Evolutionary conservation across 2,113 vertebrate genomes (phyloP), one percentile per base, ranked within the genome.

Genomic region (Nerophis ophidion): DNA sequence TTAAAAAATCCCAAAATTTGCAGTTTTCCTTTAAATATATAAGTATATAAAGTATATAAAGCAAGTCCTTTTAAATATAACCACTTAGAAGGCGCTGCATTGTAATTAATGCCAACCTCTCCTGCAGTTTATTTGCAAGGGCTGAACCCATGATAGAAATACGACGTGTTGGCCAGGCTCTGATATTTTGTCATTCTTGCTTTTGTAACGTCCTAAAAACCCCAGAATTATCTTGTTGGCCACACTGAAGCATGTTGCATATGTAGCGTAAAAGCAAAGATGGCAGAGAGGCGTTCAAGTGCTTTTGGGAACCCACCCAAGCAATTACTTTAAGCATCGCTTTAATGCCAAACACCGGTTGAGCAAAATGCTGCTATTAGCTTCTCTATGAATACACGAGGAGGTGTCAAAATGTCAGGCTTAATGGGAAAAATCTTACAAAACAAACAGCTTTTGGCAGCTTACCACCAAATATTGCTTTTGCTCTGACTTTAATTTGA

Each of bases 311-410:
- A 73, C 70, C 83, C 73, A 83, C 73, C 75, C 73, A 74, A 82
- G 74, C 80, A 81, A 82, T 84, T 84, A 76, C 79, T 80, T 74
- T 65, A 72, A 72, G 63, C 73, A 68, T 81, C 70, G 76, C 62
- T 77, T 83, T 83, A 61, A 77, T 79, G 70, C 65, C 75, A 85
- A 71, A 81, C 74, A 74, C 57, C 68, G 57, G 71, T 81, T 74
- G 65, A 74, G 60, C 64, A 75, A 84, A 84, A 83, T 38, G 71
- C 65, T 67, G 74, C 82, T 72, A 63, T 79, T 76, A 74, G 66
- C 72, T 71, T 80, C 75, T 77, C 55, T 67, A 68, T 65, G 66
- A 68, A 63, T 56, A 62, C 57, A 60, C 65, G 26, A 50, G 34
- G 61, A 64, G 8, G 53, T 76, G 79, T 83, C 75, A 77, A 74